These are phyloP conservation scores for Mus caroli DNA, from an alignment of 2,797 vertebrate genomes.

Conservation along the genomic window DNA sequence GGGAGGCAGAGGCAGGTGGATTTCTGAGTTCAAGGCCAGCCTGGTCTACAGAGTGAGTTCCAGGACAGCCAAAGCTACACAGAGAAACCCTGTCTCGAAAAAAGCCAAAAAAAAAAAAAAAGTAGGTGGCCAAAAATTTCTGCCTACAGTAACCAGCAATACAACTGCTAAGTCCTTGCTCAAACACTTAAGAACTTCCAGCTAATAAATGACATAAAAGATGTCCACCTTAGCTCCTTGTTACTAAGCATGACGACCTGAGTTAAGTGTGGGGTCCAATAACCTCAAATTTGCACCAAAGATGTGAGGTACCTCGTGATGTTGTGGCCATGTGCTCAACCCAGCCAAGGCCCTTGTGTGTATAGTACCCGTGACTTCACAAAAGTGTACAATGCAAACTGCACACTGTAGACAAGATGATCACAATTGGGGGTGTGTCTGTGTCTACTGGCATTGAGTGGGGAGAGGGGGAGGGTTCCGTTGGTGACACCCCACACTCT, in stretches of 20 bases:
- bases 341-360: neutral
- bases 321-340: too few species aligned
- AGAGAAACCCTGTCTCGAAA: too few species aligned
- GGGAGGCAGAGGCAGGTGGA: too few species aligned
- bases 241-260: neutral
- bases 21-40: too few species aligned
- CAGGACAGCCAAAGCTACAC: too few species aligned
- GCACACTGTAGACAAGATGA: neutral
- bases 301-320: neutral
- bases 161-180: neutral
- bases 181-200: neutral
- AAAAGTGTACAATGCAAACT: neutral
- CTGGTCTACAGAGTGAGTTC: too few species aligned
- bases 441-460: neutral
- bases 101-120: too few species aligned
- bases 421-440: neutral
- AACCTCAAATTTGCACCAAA: slow-evolving; percentile 70
- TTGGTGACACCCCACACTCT: neutral
- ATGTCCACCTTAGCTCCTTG: neutral
- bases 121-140: too few species aligned
- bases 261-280: slow-evolving; percentile 68
- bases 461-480: neutral
- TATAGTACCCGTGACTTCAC: neutral
- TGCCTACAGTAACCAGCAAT: neutral
- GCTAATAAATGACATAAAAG: slow-evolving; percentile 65